These are phyloP conservation scores for Onychomys arenicola DNA, from an alignment of 2,797 vertebrate species.

Conservation along the genomic window DNA sequence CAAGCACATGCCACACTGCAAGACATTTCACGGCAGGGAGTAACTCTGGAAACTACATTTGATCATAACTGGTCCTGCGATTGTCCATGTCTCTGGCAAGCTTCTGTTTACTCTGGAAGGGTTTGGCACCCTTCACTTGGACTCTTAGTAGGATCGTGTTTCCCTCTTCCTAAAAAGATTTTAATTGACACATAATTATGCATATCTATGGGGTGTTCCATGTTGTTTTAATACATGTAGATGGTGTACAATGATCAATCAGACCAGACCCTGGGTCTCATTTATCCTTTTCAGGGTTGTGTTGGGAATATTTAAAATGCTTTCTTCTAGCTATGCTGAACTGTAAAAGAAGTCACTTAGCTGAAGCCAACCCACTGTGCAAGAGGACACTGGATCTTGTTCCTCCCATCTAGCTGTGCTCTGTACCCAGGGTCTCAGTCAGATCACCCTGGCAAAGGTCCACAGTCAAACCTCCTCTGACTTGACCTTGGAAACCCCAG, in stretches of 20 bases:
- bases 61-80: neutral
- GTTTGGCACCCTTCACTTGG: neutral
- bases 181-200: neutral
- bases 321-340: neutral
- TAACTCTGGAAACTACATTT: neutral
- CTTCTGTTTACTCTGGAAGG: neutral
- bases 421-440: neutral
- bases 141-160: constrained; percentile 11
- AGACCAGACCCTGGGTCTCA: neutral
- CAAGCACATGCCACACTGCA: neutral
- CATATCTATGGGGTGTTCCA: neutral
- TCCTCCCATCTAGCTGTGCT: neutral
- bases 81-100: neutral
- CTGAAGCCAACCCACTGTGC: neutral
- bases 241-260: neutral
- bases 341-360: neutral
- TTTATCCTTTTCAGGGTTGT: neutral
- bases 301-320: neutral
- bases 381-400: neutral
- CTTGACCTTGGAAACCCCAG: neutral
- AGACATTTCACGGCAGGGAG: neutral
- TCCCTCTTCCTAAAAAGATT: neutral
- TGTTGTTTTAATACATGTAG: neutral
- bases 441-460: neutral
- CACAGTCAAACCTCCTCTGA: neutral